phyloP scores from a whole-genome alignment of 2,797 vertebrate genomes.

The Rhinatrema bivittatum region DNA sequence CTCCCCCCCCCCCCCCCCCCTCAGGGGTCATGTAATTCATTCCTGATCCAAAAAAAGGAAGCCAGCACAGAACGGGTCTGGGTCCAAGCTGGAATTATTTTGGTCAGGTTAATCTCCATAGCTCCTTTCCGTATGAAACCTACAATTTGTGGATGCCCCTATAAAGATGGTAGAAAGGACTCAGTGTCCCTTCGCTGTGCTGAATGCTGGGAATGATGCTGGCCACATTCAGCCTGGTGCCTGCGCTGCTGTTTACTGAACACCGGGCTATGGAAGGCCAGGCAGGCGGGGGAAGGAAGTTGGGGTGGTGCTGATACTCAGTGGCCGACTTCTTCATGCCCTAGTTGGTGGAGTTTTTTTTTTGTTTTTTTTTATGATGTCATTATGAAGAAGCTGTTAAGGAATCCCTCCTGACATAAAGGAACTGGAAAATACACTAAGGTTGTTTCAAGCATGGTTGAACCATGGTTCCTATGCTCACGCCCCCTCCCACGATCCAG shows the following conservation, averaged over 20 bases:
- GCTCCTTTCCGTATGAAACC: too few relatives aligned
- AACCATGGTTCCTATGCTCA: conserved; percentile 52
- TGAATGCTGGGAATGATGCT: conserved; percentile 40
- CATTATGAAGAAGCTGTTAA: conserved; percentile 59
- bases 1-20: too few relatives aligned
- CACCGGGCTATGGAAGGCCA: conserved; percentile 26
- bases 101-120: too few relatives aligned
- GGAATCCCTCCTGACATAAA: conserved; percentile 69
- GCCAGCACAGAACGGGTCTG: too few relatives aligned
- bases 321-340: conserved; percentile 44
- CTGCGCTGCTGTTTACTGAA: conserved; percentile 20
- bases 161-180: too few relatives aligned
- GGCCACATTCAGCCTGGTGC: conserved; percentile 29
- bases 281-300: conserved; percentile 26
- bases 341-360: too few relatives aligned
- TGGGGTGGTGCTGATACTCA: conserved; percentile 46
- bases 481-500: conserved; percentile 48
- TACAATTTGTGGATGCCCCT: too few relatives aligned
- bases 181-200: conserved; percentile 36
- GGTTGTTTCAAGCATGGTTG: conserved; percentile 57
- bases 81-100: too few relatives aligned
- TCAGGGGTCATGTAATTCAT: too few relatives aligned
- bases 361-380: conserved; percentile 70
- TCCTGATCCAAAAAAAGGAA: too few relatives aligned
- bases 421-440: conserved; percentile 68